Evolutionary conservation across 2,888 invertebrate genomes (phyloP).

Genomic region (Eupithecia pulchellata): DNA sequence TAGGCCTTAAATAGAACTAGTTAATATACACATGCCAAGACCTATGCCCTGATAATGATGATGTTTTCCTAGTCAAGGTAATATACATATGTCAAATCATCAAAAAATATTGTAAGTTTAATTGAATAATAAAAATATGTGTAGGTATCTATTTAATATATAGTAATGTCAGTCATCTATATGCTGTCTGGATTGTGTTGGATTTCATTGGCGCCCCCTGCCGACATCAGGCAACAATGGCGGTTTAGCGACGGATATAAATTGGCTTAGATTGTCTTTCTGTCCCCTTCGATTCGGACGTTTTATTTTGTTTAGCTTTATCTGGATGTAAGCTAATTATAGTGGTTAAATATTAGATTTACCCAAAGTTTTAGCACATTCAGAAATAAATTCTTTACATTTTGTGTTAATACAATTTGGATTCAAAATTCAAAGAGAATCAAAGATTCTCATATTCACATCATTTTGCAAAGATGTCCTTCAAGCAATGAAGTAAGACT

Average conservation of each 20-base stretch:
- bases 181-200: too few species aligned
- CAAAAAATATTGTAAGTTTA: too few species aligned
- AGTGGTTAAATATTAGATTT: not conserved
- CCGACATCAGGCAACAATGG: slow-evolving; percentile 40
- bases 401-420: too few species aligned
- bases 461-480: not conserved
- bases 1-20: too few species aligned
- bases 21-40: too few species aligned
- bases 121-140: too few species aligned
- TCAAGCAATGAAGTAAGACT: not conserved
- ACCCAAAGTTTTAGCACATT: not conserved
- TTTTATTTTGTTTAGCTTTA: slow-evolving; percentile 21
- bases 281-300: slow-evolving; percentile 47
- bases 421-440: too few species aligned
- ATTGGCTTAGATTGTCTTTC: slow-evolving; percentile 74
- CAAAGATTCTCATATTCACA: not conserved
- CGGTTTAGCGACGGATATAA: slow-evolving; percentile 73
- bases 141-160: too few species aligned
- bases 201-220: slow-evolving; percentile 50
- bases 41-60: too few species aligned
- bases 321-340: slow-evolving; percentile 5
- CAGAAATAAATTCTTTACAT: not conserved
- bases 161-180: too few species aligned
- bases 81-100: too few species aligned
- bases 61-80: too few species aligned